Evolutionary conservation across 2,797 vertebrate genomes (phyloP).

Genomic region (Nasua narica): DNA sequence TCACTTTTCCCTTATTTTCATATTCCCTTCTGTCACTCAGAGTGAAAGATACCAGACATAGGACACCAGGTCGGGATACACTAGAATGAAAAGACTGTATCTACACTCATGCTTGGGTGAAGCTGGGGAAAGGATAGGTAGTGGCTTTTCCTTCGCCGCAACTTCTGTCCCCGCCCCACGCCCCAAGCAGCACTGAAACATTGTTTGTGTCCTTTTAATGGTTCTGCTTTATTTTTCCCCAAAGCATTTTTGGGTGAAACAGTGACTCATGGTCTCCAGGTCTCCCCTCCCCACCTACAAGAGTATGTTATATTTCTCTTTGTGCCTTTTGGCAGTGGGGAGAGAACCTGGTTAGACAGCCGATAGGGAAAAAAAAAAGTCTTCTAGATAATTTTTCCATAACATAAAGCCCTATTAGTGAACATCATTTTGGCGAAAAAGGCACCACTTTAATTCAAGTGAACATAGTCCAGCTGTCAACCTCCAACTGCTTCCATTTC

Average conservation of each 20-base stretch:
- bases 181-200: background rate
- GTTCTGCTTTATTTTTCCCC: background rate
- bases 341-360: background rate
- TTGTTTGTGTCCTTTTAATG: background rate
- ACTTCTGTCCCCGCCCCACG: background rate
- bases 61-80: rapidly evolving
- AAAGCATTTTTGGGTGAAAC: background rate
- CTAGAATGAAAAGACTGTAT: no score
- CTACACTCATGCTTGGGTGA: background rate
- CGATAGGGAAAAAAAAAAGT: background rate
- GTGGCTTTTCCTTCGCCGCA: background rate
- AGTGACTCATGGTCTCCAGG: background rate
- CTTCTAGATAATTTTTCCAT: background rate
- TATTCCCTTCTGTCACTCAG: background rate
- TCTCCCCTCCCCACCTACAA: background rate
- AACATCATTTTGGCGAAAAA: conserved; percentile 39
- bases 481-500: background rate
- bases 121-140: background rate
- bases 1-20: background rate
- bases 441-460: conserved; percentile 21
- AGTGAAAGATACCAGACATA: background rate
- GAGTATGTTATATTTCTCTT: background rate
- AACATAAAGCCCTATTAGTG: conserved; percentile 28
- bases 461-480: conserved; percentile 32
- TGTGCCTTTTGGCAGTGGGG: background rate